Evolutionary conservation across 2,113 vertebrate species (phyloP).

Genomic region (Potamarius usumacintae): DNA sequence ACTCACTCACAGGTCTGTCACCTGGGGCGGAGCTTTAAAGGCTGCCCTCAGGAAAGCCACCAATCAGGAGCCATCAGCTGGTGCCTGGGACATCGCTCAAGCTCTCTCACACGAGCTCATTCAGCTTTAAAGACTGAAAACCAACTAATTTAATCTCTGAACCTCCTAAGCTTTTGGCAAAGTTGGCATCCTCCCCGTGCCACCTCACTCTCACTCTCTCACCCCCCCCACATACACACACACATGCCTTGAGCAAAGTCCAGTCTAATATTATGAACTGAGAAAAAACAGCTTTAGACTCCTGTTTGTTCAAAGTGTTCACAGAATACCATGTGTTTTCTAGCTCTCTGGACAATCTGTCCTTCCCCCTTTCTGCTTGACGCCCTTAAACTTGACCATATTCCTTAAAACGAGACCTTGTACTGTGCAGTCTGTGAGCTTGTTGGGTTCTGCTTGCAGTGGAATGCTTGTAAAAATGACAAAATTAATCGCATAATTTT

Average conservation of each 20-base stretch:
- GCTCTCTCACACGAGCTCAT: neutral
- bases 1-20: slow-evolving; percentile 23
- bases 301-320: neutral
- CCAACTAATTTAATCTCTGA: slow-evolving; percentile 46
- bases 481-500: neutral
- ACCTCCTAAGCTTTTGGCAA: neutral
- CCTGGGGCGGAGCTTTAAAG: slow-evolving; percentile 48
- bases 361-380: neutral
- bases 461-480: neutral
- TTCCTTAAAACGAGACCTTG: neutral
- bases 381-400: neutral
- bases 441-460: neutral
- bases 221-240: slow-evolving; percentile 3
- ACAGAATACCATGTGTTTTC: neutral
- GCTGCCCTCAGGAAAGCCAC: slow-evolving; percentile 29
- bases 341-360: neutral
- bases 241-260: slow-evolving; percentile 42
- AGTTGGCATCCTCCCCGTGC: neutral
- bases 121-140: slow-evolving; percentile 7
- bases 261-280: slow-evolving; percentile 28
- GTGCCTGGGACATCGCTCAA: slow-evolving; percentile 36
- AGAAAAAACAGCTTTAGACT: neutral
- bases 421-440: neutral
- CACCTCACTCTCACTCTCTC: neutral
- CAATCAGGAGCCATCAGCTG: slow-evolving; percentile 44